Base-by-base conservation (phyloP, 2,797 vertebrate genomes). In the Hapalemur alaotrensis region DNA sequence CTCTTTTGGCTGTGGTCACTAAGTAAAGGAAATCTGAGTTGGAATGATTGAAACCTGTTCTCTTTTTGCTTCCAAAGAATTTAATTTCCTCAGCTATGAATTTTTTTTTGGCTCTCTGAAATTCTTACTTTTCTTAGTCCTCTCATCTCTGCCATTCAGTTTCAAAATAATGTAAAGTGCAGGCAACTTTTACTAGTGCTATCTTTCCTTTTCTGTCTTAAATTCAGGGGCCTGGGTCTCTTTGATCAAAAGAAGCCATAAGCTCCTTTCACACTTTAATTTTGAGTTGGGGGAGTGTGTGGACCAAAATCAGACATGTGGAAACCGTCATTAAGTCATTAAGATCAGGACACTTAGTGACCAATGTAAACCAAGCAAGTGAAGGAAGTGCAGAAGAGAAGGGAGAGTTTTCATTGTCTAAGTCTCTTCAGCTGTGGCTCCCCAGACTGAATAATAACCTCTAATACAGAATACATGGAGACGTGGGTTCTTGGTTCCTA, bases 41-140 rank as follows among this genome's bases (percentile, higher is more conserved):
- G 81, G 70, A 89, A 95, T 83, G 95, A 91, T 12, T 91, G 61
- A 95, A 95, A 88, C 9, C 13, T 15, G 4, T 91, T 95, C 86
- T 90, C 18, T 86, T 88, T n/a, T 94, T 69, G 52, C 83, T 69
- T 95, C 69, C 54, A 76, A 96, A 93, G 76, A 89, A 67, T 96
- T 93, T 93, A 70, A 83, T 12, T 83, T 86, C 69, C 69, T 91
- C 28, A 46, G 63, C 61, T 83, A 41, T 38, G 43, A 59, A 41
- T 92, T 90, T 76, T 86, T 25, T 23, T n/a, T 82, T 59, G 50
- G 72, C 43, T 86, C 25, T 72, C 41, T 72, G 81, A 87, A 91
- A 85, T 80, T 79, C 93, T 91, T 78, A 50, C 65, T 91, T 89
- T 94, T n/a, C 73, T 73, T 75, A 92, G 23, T 79, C 73, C 69